Base-by-base conservation (phyloP, 2,888 invertebrate genomes). In the Drymonia ruficornis region DNA sequence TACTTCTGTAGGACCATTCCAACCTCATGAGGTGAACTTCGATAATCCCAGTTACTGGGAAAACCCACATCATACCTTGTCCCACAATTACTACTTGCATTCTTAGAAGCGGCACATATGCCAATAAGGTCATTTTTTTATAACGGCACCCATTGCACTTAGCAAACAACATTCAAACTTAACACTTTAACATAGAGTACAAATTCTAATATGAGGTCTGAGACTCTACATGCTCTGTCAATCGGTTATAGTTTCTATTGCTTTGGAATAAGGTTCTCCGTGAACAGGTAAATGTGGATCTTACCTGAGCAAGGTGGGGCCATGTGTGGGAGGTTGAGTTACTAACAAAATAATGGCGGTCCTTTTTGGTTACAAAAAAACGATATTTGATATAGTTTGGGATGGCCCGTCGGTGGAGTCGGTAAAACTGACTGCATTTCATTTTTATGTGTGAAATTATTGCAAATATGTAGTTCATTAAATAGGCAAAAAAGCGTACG, bases 31-130 rank as follows among this genome's bases (percentile, higher is more conserved):
- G 72, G 69, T 72, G 66, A 71, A 66, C 47, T 52, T 53, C 45
- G 45, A 63, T 69, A 55, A 64, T 57, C 47, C 53, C 16, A 16
- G 42, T 47, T 68, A 72, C 67, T 59, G 56, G 52, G 61, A 71
- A 73, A 62, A 54, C 47, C 44, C 70, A 63, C 57, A 56, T 38
- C 63, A 50, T 66, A 72, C 70, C 72, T 72, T 63, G 65, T 63
- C 52, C 63, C 67, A 63, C 68, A 72, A 67, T 74, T 74, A 45
- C 72, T 81, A 82, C 82, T 82, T 62, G 60, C 59, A 61, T 86
- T 85, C 84, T 70, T 53, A 60, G 82, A 85, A 82, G 68, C 70
- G 65, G 68, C 79, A 83, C 83, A 85, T 80, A 74, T 81, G 76
- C 52, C 57, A 81, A 82, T 81, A 78, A 78, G 78, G 70, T 72